Evolutionary conservation across 2,113 vertebrate species (phyloP), one percentile per base, ranked within the genome.

Genomic region (Martes martes): DNA sequence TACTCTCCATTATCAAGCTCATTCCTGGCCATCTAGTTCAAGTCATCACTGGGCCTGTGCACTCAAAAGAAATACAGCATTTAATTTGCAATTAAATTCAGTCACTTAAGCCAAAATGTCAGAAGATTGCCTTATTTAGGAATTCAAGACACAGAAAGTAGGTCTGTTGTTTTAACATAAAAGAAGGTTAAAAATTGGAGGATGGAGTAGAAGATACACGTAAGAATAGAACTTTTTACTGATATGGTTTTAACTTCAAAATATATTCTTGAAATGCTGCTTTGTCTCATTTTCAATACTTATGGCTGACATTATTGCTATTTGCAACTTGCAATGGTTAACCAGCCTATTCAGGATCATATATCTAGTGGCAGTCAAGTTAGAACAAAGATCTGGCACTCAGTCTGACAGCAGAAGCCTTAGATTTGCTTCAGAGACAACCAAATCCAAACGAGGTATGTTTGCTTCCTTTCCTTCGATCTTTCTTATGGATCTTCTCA

Each of bases 81-180:
- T 94, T 93, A 71, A n/a, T 73, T 78, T 94, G 16, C 26, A 90
- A 65, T 78, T 78, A 94, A 84, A 94, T 88, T 33, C 28, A 55
- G 63, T 36, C 31, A 26, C 59, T 28, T 76, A 89, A 63, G 14
- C 14, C 11, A 55, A 52, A 95, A 55, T 73, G 24, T 55, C 11
- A 93, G 79, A 42, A 6, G 55, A 52, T 18, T 73, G 10, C 21
- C 15, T 86, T 81, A 50, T 28, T 47, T 81, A 59, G 57, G 2
- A 96, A 90, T 80, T 61, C 63, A 90, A 31, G 19, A 61, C 50
- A 47, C 36, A 93, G 65, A 71, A 87, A 79, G 33, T 50, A 65
- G 52, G 33, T 39, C 55, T 96, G 83, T 31, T 94, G 47, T 63
- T 90, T 18, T 36, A 88, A 50, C 26, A n/a, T 36, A 47, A 59